These are phyloP conservation scores for Anadara kagoshimensis DNA, from an alignment of 1,140 invertebrate genomes.

Conservation along the genomic window DNA sequence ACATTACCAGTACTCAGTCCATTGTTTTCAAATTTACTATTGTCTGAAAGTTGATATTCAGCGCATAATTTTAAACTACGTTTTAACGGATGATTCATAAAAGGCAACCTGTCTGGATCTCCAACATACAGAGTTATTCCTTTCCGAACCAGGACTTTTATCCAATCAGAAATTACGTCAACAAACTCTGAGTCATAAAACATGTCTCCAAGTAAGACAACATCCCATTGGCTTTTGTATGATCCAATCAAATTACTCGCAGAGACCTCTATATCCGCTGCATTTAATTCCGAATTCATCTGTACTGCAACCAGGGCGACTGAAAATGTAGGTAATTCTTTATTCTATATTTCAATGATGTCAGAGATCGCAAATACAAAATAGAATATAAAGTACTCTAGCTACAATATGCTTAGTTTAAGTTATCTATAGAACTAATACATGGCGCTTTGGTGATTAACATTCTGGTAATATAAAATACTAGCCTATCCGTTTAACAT, in stretches of 20 bases:
- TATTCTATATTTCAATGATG: background rate
- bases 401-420: too few species aligned
- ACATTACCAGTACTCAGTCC: constrained; percentile 42
- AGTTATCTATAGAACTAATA: too few species aligned
- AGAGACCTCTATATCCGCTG: constrained; percentile 10
- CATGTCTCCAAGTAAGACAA: constrained; percentile 62
- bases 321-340: constrained; percentile 21
- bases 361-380: too few species aligned
- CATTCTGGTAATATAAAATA: too few species aligned
- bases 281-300: constrained; percentile 44
- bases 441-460: too few species aligned
- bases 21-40: constrained; percentile 49
- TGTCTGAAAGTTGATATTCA: constrained; percentile 40
- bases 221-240: constrained; percentile 33
- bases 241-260: constrained; percentile 42
- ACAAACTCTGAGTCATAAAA: constrained; percentile 56
- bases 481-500: too few species aligned
- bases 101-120: constrained; percentile 46
- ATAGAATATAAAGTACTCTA: too few species aligned
- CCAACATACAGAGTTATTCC: constrained; percentile 37
- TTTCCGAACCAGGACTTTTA: constrained; percentile 10
- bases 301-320: constrained; percentile 40
- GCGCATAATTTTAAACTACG: constrained; percentile 27
- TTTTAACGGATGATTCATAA: constrained; percentile 42
- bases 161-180: constrained; percentile 43